Conservation (phyloP, 53 echinoderm and acorn worm genomes). For the Holothuria scabra region DNA sequence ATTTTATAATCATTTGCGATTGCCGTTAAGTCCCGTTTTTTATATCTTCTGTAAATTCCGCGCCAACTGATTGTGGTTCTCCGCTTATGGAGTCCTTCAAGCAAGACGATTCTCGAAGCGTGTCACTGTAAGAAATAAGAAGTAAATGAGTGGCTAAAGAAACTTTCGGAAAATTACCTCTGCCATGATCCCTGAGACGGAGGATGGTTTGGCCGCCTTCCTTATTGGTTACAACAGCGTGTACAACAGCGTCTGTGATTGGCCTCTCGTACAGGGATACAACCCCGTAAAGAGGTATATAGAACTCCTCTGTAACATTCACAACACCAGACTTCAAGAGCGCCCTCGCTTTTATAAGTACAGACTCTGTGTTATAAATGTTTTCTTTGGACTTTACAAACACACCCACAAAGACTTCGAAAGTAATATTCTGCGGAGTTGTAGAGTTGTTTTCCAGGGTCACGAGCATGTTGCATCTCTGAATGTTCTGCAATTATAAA, state of each 20-base stretch:
- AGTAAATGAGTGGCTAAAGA: no score
- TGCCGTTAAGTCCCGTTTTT: no score
- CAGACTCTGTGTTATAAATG: neutral
- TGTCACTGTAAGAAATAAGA: no score
- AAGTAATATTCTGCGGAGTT: neutral
- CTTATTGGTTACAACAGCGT: neutral
- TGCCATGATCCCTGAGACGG: neutral
- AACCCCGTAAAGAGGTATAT: neutral
- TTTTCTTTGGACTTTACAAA: neutral
- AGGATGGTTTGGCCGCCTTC: conserved; percentile 13
- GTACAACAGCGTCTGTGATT: neutral
- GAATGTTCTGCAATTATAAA: no score
- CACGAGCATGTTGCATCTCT: no score
- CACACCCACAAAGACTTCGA: neutral
- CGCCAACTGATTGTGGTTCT: no score
- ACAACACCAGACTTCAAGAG: neutral
- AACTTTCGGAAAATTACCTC: neutral
- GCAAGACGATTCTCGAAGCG: no score
- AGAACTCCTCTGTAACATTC: neutral
- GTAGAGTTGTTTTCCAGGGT: no score
- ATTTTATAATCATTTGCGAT: no score
- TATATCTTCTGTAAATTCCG: no score
- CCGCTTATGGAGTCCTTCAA: no score
- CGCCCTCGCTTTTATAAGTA: neutral
- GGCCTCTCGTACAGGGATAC: neutral